phyloP scores from a whole-genome alignment of 1,140 invertebrate species.

The Drosophila mojavensis region DNA sequence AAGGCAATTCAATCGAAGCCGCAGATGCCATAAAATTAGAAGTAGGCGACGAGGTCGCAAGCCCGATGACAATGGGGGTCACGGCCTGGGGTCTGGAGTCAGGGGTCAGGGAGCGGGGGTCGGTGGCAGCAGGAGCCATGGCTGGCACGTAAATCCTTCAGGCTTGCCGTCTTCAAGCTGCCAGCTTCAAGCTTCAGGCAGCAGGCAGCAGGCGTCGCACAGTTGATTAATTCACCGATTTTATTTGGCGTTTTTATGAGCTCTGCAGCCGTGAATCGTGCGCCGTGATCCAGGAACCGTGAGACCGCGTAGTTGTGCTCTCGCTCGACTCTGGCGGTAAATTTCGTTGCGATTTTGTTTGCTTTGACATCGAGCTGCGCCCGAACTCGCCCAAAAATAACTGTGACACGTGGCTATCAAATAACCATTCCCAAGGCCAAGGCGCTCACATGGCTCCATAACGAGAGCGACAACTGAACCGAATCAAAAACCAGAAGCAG shows the following conservation, averaged over 20 bases:
- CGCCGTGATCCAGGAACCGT: neutral
- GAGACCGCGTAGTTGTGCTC: neutral
- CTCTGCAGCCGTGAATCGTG: constrained; percentile 28
- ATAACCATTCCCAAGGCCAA: constrained; percentile 37
- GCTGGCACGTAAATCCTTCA: constrained; percentile 37
- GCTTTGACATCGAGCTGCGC: constrained; percentile 11
- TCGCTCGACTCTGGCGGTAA: constrained; percentile 1
- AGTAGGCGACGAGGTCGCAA: constrained; percentile 14
- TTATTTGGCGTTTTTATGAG: constrained; percentile 72
- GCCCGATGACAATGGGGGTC: constrained; percentile 26
- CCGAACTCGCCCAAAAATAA: constrained; percentile 23
- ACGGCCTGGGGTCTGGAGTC: constrained; percentile 16
- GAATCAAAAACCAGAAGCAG: neutral
- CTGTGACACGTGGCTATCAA: constrained; percentile 38
- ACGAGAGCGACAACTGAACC: neutral
- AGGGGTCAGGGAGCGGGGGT: no score
- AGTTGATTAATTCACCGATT: constrained; percentile 69
- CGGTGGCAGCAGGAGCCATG: neutral
- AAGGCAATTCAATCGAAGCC: constrained; percentile 38
- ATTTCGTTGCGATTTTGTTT: constrained; percentile 34
- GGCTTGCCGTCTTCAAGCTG: constrained; percentile 1
- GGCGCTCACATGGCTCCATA: constrained; percentile 10
- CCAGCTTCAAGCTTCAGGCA: constrained; percentile 2
- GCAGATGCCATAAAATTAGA: constrained; percentile 39
- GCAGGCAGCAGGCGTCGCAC: constrained; percentile 18